phyloP scores from a whole-genome alignment of 2,113 vertebrate genomes.

The Bubo blakistoni region DNA sequence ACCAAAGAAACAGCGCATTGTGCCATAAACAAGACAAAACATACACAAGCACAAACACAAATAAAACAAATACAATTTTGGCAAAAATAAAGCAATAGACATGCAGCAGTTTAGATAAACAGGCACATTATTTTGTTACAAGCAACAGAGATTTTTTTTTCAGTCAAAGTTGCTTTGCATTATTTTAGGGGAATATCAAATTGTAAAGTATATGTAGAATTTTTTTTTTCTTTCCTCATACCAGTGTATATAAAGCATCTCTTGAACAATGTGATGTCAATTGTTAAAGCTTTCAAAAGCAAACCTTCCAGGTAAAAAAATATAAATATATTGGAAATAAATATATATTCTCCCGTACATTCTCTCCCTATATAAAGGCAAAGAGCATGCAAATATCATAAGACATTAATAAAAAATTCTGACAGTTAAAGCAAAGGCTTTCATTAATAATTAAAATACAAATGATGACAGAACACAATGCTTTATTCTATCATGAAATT shows the following conservation, averaged over 20 bases:
- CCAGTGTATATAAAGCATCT: background rate
- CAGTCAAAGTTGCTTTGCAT: background rate
- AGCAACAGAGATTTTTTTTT: background rate
- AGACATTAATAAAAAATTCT: conserved; percentile 60
- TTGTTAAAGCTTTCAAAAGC: conserved; percentile 15
- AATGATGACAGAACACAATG: conserved; percentile 57
- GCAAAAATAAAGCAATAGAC: background rate
- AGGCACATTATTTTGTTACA: background rate
- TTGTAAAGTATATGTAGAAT: background rate
- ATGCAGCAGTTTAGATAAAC: background rate
- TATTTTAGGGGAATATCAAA: background rate
- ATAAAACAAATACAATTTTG: background rate
- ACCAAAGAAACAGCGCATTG: background rate
- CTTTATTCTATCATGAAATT: conserved; percentile 37
- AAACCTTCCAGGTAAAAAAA: background rate
- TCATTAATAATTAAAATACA: conserved; percentile 68
- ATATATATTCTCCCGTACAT: background rate
- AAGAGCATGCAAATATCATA: conserved; percentile 35
- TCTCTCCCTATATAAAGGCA: background rate
- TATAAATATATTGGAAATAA: background rate
- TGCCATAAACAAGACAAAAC: background rate
- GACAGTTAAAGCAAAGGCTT: conserved; percentile 54
- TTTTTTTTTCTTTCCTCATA: background rate
- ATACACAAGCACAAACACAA: background rate
- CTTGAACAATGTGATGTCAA: background rate